Percentiles rank a stretch among this genome's conserved stretches.
phyloP scores from a whole-genome alignment of 1,140 invertebrate species.

The Conus betulinus region DNA sequence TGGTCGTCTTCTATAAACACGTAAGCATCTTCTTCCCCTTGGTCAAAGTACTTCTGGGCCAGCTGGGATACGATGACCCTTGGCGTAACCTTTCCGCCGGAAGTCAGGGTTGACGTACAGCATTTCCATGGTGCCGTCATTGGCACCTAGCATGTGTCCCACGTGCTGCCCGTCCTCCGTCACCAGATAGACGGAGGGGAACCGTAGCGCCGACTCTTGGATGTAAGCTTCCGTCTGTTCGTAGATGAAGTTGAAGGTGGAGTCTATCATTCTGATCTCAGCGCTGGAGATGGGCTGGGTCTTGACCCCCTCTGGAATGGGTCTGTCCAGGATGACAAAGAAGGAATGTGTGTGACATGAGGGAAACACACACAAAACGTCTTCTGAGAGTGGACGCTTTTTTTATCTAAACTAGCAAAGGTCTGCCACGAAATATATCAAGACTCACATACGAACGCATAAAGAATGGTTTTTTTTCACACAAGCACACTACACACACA shows the following conservation, averaged over 20 bases:
- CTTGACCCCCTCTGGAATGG: constrained; percentile 27
- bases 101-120: constrained; percentile 26
- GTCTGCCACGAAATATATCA: too few relatives aligned
- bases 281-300: background rate
- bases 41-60: constrained; percentile 14
- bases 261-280: background rate
- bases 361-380: too few relatives aligned
- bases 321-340: background rate
- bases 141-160: constrained; percentile 19
- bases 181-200: background rate
- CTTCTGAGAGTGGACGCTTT: too few relatives aligned
- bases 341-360: background rate
- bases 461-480: too few relatives aligned
- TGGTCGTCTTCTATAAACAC: background rate
- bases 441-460: too few relatives aligned
- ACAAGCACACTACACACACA: too few relatives aligned
- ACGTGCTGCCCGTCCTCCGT: background rate
- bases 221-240: background rate
- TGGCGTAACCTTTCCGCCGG: constrained; percentile 27
- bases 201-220: background rate
- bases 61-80: constrained; percentile 26
- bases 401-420: too few relatives aligned
- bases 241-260: background rate
- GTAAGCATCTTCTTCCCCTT: background rate
- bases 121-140: constrained; percentile 16